A percentile compares a stretch with the other conserved stretches of the same genome.
Conservation (phyloP, 2,113 vertebrate genomes). For the Crotalus viridis region DNA sequence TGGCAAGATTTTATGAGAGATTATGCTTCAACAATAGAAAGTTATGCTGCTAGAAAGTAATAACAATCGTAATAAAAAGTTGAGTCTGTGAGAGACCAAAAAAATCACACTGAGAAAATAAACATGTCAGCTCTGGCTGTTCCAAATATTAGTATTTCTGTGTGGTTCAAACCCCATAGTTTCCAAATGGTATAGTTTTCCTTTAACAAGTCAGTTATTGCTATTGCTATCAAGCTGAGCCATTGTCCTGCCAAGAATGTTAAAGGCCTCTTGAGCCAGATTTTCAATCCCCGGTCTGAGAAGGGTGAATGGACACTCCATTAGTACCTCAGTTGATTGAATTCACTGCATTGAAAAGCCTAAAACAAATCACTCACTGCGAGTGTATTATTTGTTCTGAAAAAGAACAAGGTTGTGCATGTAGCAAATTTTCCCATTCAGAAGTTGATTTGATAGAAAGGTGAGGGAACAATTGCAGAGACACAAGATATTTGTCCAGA, state of each 20-base stretch:
- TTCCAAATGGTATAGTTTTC: conserved; percentile 36
- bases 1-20: conserved; percentile 21
- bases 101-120: conserved; percentile 45
- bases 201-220: conserved; percentile 50
- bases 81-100: conserved; percentile 24
- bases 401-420: conserved; percentile 60
- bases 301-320: conserved; percentile 31
- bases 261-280: conserved; percentile 39
- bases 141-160: conserved; percentile 21
- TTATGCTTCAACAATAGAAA: conserved; percentile 37
- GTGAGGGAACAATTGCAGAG: conserved; percentile 52
- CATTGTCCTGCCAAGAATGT: conserved; percentile 50
- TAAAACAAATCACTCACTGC: conserved; percentile 53
- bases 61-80: not conserved
- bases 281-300: conserved; percentile 28
- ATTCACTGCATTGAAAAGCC: conserved; percentile 56
- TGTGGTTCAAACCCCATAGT: not conserved
- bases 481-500: conserved; percentile 48
- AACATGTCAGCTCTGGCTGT: conserved; percentile 5
- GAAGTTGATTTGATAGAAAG: conserved; percentile 54
- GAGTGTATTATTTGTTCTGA: conserved; percentile 59
- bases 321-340: conserved; percentile 46
- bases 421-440: conserved; percentile 50
- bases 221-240: conserved; percentile 36
- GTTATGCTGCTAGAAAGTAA: conserved; percentile 25